Evolutionary conservation across 2,888 invertebrate genomes (phyloP).

Genomic region (Pasiphila rectangulata): DNA sequence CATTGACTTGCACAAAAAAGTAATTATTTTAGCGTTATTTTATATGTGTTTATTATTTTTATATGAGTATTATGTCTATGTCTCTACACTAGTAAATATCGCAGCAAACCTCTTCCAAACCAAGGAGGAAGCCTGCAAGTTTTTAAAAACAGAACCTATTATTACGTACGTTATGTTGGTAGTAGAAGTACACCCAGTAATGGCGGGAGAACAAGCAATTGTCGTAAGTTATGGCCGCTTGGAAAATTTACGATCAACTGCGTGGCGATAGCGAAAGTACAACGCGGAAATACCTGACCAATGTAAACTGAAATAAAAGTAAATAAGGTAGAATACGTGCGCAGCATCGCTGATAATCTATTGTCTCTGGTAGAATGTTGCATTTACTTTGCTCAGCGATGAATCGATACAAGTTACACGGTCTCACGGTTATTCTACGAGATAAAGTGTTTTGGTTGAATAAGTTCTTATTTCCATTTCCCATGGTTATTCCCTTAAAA

Average conservation of each 20-base stretch:
- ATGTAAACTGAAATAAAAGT: conserved; percentile 24
- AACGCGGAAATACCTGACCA: conserved; percentile 38
- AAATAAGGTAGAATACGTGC: conserved; percentile 19
- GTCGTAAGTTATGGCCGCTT: conserved; percentile 33
- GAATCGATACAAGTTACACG: background rate
- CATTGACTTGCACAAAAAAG: too few species aligned
- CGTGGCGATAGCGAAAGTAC: conserved; percentile 44
- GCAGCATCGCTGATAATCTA: conserved; percentile 19
- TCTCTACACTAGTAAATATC: too few species aligned
- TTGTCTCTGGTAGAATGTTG: conserved; percentile 16
- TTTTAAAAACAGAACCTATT: conserved; percentile 31
- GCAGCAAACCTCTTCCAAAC: too few species aligned
- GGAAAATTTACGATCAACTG: conserved; percentile 47
- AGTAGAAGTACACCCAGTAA: conserved; percentile 32
- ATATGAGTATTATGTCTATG: too few species aligned
- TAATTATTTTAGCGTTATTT: too few species aligned
- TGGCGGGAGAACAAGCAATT: conserved; percentile 32
- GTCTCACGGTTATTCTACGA: too few species aligned
- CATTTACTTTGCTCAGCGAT: conserved; percentile 1
- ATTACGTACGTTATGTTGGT: conserved; percentile 32
- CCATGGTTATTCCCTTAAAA: too few species aligned
- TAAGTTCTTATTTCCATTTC: too few species aligned
- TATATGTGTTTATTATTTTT: too few species aligned
- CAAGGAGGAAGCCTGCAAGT: conserved; percentile 12
- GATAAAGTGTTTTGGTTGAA: too few species aligned